Evolutionary conservation across 2,797 vertebrate genomes (phyloP).

Genomic region (Gymnothorax reevesii): DNA sequence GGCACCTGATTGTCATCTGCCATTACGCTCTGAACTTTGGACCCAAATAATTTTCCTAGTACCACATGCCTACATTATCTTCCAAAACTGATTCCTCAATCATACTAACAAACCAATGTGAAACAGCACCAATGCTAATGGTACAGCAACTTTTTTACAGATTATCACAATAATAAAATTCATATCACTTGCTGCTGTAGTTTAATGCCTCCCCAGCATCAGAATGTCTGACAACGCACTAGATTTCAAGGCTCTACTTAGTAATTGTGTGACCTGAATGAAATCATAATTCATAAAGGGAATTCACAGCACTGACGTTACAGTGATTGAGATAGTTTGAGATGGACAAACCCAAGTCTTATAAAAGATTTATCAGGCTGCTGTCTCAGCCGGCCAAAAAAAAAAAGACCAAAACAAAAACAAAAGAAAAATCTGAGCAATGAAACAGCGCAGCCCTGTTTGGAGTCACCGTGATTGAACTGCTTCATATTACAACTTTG

Average conservation of each 20-base stretch:
- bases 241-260: neutral
- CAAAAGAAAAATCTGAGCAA: neutral
- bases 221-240: neutral
- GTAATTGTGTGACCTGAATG: neutral
- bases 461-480: neutral
- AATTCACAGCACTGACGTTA: neutral
- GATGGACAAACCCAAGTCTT: neutral
- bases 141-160: neutral
- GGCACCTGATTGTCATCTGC: neutral
- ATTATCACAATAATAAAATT: neutral
- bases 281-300: neutral
- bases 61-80: neutral
- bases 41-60: neutral
- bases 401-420: neutral
- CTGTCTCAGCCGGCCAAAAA: neutral
- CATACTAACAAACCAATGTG: too few species aligned
- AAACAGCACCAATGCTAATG: neutral
- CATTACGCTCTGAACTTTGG: neutral
- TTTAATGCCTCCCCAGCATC: neutral
- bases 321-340: neutral
- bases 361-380: conserved; percentile 1
- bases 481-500: too few species aligned
- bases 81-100: too few species aligned
- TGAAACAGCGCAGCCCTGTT: neutral
- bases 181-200: neutral